These are phyloP conservation scores for Paedocypris sp. DNA, from an alignment of 2,113 vertebrate species.

Conservation along the genomic window DNA sequence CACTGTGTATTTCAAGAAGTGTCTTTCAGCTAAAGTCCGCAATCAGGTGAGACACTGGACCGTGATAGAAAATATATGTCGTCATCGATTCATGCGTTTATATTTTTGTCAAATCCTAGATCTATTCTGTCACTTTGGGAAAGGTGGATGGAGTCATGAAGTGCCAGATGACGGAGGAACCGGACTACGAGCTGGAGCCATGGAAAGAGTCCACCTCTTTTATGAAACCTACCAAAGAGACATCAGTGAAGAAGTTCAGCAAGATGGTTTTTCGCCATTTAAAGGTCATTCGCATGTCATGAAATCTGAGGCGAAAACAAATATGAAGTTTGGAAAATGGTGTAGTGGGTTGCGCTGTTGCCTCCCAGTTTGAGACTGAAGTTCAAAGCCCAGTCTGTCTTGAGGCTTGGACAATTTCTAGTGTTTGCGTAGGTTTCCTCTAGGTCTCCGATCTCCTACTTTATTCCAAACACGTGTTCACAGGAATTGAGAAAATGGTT, in stretches of 20 bases:
- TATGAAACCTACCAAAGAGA: slow-evolving; percentile 86
- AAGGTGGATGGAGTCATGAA: slow-evolving; percentile 88
- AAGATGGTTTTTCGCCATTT: slow-evolving; percentile 89
- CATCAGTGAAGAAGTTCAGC: slow-evolving; percentile 92
- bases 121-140: slow-evolving; percentile 88
- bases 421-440: no score
- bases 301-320: no score
- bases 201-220: slow-evolving; percentile 77
- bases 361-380: no score
- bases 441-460: no score
- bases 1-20: slow-evolving; percentile 88
- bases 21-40: slow-evolving; percentile 78
- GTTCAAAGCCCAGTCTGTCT: no score
- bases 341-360: no score
- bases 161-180: slow-evolving; percentile 82
- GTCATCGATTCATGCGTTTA: background rate
- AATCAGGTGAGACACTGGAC: slow-evolving; percentile 70
- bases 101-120: slow-evolving; percentile 49
- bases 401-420: no score
- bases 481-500: no score
- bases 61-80: no score
- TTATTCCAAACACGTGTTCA: no score
- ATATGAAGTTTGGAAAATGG: no score
- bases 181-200: slow-evolving; percentile 76
- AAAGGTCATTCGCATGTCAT: slow-evolving; percentile 62